Evolutionary conservation across 2,888 invertebrate genomes (phyloP), one percentile per base, ranked within the genome.

Genomic region (Drosophila falleni): DNA sequence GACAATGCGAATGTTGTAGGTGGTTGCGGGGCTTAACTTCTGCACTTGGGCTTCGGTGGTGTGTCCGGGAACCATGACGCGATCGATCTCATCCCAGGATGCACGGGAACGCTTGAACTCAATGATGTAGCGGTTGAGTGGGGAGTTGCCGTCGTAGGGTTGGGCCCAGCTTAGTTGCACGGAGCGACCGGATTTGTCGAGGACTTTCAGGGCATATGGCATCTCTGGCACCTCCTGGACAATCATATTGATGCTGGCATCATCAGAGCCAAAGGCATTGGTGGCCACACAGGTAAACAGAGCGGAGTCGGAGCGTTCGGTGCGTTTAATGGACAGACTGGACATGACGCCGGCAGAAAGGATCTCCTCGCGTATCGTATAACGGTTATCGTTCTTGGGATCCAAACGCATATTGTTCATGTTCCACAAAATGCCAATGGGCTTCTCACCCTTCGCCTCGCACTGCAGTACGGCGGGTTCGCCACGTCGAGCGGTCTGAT

Each of bases 161-260:
- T 97, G 96, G 16, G 97, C 97, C 98, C 98, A 98, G 15, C 97
- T 97, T 26, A 98, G 93, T 91, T 98, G 97, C 58, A 98, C 97
- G 1, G 97, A 96, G 79, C 97, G 95, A 75, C 98, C 97, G 58
- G 97, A 97, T 93, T 97, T 98, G 93, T 98, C 97, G 74, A 97
- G 93, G 31, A 98, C 97, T 95, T 98, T 95, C 66, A 97, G 93
- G 58, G 97, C 97, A 89, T 97, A 97, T 0, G 98, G 97, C 74
- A 97, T 96, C 94, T 98, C 98, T 26, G 92, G 92, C 74, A 90
- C 93, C 95, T 97, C 97, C 95, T 98, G 98, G 79, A 98, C 96
- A 80, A 98, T 98, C 95, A 98, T 96, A 92, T 98, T 97, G 90
- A 98, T 97, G 93, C 97, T 97, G n/a, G 97, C 97, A 89, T 98